Percentiles rank a stretch among this genome's conserved stretches.
Evolutionary conservation across 1,140 invertebrate genomes (phyloP).

Genomic region (Stegodyphus dumicola): DNA sequence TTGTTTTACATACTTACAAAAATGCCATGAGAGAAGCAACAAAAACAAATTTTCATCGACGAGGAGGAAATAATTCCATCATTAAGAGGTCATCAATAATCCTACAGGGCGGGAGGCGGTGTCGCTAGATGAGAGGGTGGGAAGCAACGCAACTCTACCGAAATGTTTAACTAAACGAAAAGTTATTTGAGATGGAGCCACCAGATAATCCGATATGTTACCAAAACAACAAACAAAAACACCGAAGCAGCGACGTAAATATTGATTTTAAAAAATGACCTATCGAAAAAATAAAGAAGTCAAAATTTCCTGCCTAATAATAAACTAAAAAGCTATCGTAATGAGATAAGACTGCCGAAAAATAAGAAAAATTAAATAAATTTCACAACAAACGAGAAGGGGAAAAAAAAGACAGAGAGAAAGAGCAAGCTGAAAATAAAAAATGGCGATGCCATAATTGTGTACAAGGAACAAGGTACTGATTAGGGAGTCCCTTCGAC

Average conservation of each 20-base stretch:
- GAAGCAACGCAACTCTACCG: background rate
- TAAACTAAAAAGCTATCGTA: constrained; percentile 1
- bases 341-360: background rate
- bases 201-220: background rate
- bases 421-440: background rate
- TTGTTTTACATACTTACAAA: too few relatives aligned
- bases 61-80: background rate
- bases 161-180: background rate
- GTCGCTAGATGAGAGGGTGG: too few relatives aligned
- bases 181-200: background rate
- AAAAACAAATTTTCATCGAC: background rate
- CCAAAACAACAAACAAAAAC: background rate
- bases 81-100: background rate
- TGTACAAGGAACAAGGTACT: background rate
- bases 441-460: constrained; percentile 17
- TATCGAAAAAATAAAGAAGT: background rate
- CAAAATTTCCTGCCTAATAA: background rate
- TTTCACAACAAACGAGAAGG: background rate
- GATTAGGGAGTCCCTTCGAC: constrained; percentile 11
- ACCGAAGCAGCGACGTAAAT: background rate
- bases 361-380: background rate
- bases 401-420: background rate
- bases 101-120: background rate
- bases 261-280: background rate
- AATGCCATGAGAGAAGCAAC: background rate